Conservation (phyloP, 1,140 invertebrate genomes). For the Drosophila truncata region DNA sequence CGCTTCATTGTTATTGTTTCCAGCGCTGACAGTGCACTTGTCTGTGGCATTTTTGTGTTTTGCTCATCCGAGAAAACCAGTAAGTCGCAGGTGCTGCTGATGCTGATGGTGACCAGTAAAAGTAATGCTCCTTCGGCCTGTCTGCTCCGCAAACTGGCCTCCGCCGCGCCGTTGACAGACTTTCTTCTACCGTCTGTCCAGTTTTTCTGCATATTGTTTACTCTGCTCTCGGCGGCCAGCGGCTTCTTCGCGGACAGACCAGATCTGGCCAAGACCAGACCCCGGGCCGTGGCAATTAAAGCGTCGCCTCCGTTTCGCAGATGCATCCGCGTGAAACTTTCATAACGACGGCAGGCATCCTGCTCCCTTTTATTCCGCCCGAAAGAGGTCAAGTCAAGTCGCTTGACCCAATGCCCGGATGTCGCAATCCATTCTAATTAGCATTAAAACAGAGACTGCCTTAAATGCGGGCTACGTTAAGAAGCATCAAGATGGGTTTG, state of each 20-base stretch:
- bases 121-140: constrained; percentile 66
- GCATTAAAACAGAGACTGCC: constrained; percentile 12
- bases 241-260: constrained; percentile 29
- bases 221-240: constrained; percentile 30
- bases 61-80: constrained; percentile 59
- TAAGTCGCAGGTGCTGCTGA: constrained; percentile 53
- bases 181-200: constrained; percentile 76
- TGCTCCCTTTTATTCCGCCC: constrained; percentile 45
- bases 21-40: constrained; percentile 24
- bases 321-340: constrained; percentile 74
- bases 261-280: constrained; percentile 55
- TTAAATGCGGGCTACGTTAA: constrained; percentile 4
- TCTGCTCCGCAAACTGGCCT: constrained; percentile 40
- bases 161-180: constrained; percentile 54
- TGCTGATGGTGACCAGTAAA: constrained; percentile 63
- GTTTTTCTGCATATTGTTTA: constrained; percentile 79
- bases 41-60: constrained; percentile 47
- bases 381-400: constrained; percentile 30
- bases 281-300: constrained; percentile 64
- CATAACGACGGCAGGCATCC: constrained; percentile 68
- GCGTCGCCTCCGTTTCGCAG: constrained; percentile 31
- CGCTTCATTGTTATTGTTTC: constrained; percentile 74
- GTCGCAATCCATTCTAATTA: constrained; percentile 57
- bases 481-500: constrained; percentile 39
- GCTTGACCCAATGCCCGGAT: constrained; percentile 21